phyloP scores from a whole-genome alignment of 2,113 vertebrate genomes.

The Conger conger region DNA sequence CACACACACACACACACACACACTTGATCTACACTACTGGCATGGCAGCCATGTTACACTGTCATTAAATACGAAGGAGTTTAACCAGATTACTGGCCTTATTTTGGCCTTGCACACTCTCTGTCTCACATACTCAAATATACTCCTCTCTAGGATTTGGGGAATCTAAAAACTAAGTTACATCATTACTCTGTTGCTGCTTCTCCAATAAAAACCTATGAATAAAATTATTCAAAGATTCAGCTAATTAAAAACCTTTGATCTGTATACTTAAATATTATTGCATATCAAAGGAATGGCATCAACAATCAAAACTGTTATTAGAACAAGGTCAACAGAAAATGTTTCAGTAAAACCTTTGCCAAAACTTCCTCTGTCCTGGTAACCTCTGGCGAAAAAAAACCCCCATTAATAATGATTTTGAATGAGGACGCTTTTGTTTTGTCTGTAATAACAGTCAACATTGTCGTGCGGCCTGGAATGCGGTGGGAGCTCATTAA shows the following conservation, averaged over 20 bases:
- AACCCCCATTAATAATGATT: neutral
- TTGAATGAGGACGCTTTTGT: neutral
- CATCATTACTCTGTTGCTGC: neutral
- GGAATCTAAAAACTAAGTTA: neutral
- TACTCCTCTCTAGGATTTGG: too few species aligned
- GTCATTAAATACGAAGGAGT: too few species aligned
- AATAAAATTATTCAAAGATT: neutral
- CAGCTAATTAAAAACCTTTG: neutral
- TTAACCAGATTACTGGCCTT: too few species aligned
- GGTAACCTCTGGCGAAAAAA: neutral
- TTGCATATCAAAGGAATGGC: neutral
- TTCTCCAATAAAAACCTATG: neutral
- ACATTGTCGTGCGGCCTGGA: neutral
- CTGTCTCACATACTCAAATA: neutral
- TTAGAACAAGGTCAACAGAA: neutral
- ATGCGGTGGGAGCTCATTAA: neutral
- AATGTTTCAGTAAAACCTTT: too few species aligned
- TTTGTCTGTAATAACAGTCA: neutral
- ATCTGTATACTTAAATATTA: neutral
- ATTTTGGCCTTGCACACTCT: neutral
- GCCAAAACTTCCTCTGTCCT: neutral
- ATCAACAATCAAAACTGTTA: neutral
- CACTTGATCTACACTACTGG: neutral
- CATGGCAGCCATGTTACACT: neutral
- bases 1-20: neutral